A percentile compares a stretch with the other conserved stretches of the same genome.
phyloP scores from a whole-genome alignment of 2,113 vertebrate genomes.

The Microtus oregoni region DNA sequence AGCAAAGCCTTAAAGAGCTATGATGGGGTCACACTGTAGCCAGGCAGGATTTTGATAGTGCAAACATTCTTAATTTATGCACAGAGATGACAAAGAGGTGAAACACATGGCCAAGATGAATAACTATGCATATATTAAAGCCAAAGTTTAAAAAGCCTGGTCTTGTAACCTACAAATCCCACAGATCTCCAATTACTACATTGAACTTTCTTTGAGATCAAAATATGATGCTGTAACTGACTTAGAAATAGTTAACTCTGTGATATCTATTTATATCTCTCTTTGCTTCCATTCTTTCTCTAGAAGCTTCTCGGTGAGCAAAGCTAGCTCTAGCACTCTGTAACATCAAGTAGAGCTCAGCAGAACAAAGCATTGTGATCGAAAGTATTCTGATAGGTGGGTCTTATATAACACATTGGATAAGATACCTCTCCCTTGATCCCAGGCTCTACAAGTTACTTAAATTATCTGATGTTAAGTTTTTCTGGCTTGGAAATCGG shows the following conservation, averaged over 20 bases:
- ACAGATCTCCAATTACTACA: neutral
- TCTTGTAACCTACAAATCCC: neutral
- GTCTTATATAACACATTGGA: neutral
- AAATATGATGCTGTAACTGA: neutral
- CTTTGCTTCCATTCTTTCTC: neutral
- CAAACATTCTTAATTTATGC: neutral
- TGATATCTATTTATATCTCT: neutral
- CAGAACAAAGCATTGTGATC: fast-evolving
- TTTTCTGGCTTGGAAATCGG: neutral
- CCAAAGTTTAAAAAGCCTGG: neutral
- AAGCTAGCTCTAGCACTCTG: neutral
- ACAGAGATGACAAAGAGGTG: neutral
- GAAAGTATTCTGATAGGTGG: neutral
- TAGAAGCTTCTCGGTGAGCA: neutral
- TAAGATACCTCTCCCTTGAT: neutral
- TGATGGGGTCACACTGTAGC: neutral
- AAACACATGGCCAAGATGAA: neutral
- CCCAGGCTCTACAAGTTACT: neutral
- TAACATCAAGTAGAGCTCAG: neutral
- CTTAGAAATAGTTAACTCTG: neutral
- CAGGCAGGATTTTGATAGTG: neutral
- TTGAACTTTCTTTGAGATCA: neutral
- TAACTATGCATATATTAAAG: neutral
- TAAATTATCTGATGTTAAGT: neutral
- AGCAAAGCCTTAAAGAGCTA: neutral